Evolutionary conservation across 2,113 vertebrate species (phyloP).

Genomic region (Nyctereutes procyonoides): DNA sequence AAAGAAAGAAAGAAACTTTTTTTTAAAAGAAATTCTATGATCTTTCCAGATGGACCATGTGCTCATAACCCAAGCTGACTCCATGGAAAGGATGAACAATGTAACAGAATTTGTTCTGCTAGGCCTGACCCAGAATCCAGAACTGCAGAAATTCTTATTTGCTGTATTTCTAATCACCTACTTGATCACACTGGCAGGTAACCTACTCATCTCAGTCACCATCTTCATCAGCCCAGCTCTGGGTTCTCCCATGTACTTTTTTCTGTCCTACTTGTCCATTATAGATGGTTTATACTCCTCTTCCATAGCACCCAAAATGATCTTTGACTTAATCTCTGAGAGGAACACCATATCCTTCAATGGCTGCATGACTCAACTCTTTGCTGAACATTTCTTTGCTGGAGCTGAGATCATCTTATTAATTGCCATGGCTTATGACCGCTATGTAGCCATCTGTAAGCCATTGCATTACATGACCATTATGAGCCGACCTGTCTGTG

Average conservation of each 20-base stretch:
- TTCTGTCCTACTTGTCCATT: slow-evolving; percentile 44
- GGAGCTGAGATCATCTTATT: slow-evolving; percentile 46
- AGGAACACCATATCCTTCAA: slow-evolving; percentile 60
- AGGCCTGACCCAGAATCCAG: no score
- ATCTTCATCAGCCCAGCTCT: no score
- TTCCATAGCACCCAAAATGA: slow-evolving; percentile 56
- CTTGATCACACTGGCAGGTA: no score
- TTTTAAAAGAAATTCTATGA: no score
- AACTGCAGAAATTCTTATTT: no score
- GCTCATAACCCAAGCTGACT: no score
- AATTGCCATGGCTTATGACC: background rate
- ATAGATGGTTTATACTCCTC: slow-evolving; percentile 53
- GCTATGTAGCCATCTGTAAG: slow-evolving; percentile 67
- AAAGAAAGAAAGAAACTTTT: no score
- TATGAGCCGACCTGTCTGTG: background rate
- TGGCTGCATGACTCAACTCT: slow-evolving; percentile 67
- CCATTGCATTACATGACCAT: slow-evolving; percentile 45
- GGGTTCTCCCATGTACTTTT: slow-evolving; percentile 41
- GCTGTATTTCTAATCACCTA: no score
- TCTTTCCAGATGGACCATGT: no score
- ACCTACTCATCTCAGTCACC: no score
- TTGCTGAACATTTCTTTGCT: slow-evolving; percentile 52
- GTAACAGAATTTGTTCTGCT: no score
- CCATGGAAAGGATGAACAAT: no score
- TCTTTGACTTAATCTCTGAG: slow-evolving; percentile 52